A percentile compares a stretch with the other conserved stretches of the same genome.
Conservation (phyloP, 2,888 invertebrate genomes). For the Campoletis raptor region DNA sequence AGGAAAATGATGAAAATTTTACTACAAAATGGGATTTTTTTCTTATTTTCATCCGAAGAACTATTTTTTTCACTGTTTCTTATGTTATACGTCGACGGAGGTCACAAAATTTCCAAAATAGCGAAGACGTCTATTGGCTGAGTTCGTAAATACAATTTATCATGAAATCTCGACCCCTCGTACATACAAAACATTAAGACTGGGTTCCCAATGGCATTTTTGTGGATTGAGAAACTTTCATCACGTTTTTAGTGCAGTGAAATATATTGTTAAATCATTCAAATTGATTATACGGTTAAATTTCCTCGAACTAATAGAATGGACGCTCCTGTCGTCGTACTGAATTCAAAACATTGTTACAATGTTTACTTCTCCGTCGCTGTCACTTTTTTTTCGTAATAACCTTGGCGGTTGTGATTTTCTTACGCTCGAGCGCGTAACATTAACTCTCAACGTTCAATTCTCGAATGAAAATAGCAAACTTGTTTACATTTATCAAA, state of each 20-base stretch:
- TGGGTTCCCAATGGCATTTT: neutral
- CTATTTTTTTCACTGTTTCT: neutral
- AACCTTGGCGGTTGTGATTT: slow-evolving; percentile 46
- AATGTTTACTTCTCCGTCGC: slow-evolving; percentile 1
- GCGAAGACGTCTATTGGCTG: neutral
- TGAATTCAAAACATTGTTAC: neutral
- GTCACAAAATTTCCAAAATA: neutral
- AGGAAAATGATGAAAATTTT: slow-evolving; percentile 20
- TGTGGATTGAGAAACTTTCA: neutral
- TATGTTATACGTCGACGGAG: neutral
- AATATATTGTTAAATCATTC: neutral
- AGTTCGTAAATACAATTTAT: neutral
- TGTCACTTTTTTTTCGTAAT: neutral
- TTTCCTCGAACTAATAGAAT: neutral
- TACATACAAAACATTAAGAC: neutral
- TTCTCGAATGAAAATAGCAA: slow-evolving; percentile 47
- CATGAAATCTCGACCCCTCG: neutral
- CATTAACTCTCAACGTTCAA: slow-evolving; percentile 67
- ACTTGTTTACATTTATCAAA: too few relatives aligned
- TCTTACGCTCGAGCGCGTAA: slow-evolving; percentile 70
- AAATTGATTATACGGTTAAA: neutral
- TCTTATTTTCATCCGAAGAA: neutral
- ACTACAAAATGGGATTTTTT: neutral
- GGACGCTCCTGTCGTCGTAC: neutral
- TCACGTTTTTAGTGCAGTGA: neutral